phyloP scores from a whole-genome alignment of 2,888 invertebrate genomes.

The Steinernema carpocapsae region DNA sequence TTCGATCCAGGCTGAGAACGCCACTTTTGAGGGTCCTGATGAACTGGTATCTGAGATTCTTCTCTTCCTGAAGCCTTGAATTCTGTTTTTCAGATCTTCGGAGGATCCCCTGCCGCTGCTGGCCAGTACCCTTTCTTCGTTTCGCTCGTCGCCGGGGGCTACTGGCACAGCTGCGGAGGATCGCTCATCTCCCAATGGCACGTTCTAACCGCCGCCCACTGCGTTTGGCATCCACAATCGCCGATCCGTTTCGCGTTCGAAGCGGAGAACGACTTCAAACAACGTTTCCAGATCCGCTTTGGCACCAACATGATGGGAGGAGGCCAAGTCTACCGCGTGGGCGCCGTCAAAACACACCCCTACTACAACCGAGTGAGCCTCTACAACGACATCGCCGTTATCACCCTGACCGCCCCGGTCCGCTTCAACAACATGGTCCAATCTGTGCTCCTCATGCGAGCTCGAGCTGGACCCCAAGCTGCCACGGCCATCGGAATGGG shows the following conservation, averaged over 20 bases:
- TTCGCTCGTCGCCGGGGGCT: background rate
- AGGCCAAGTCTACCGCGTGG: background rate
- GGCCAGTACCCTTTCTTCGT: conserved; percentile 23
- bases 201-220: conserved; percentile 38
- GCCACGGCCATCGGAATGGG: conserved; percentile 9
- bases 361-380: conserved; percentile 28
- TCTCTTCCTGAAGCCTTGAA: background rate
- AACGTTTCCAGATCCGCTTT: background rate
- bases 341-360: conserved; percentile 1
- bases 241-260: background rate
- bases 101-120: conserved; percentile 6
- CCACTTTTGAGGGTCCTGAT: background rate
- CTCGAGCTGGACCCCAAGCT: background rate
- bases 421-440: background rate
- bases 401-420: conserved; percentile 24
- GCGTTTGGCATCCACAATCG: conserved; percentile 14
- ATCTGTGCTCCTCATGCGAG: background rate
- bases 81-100: background rate
- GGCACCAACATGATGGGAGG: background rate
- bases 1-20: background rate
- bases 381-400: conserved; percentile 37
- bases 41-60: background rate
- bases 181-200: conserved; percentile 33
- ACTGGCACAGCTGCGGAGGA: conserved; percentile 32
- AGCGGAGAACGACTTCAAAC: conserved; percentile 17